Evolutionary conservation across 2,797 vertebrate species (phyloP).

Genomic region (Stomatorhinus walkeri): DNA sequence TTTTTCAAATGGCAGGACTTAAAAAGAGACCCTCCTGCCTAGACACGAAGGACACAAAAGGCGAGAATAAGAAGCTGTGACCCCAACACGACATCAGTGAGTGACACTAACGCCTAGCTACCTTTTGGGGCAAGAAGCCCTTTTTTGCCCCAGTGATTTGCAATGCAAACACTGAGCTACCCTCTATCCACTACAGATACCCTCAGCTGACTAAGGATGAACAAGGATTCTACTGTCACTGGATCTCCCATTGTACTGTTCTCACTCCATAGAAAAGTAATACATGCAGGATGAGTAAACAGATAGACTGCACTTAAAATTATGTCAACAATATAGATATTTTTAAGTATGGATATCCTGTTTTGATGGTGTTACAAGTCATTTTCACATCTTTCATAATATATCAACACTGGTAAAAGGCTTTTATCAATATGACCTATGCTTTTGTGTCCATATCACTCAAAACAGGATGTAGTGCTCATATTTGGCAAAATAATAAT

Average conservation of each 20-base stretch:
- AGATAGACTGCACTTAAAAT: neutral
- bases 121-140: neutral
- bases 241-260: neutral
- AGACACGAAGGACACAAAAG: neutral
- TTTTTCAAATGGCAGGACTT: neutral
- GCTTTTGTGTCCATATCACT: neutral
- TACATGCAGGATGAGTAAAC: neutral
- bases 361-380: neutral
- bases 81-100: neutral
- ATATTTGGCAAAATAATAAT: conserved; percentile 16
- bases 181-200: neutral
- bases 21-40: neutral
- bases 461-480: conserved; percentile 14
- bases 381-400: neutral
- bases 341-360: neutral
- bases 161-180: conserved; percentile 8
- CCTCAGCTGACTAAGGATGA: neutral
- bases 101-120: neutral
- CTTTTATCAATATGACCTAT: neutral
- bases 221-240: neutral
- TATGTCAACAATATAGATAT: neutral
- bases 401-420: neutral
- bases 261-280: neutral
- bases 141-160: conserved; percentile 1
- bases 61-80: neutral